These are phyloP conservation scores for Cyclopterus lumpus DNA, from an alignment of 2,797 vertebrate genomes.

Conservation along the genomic window DNA sequence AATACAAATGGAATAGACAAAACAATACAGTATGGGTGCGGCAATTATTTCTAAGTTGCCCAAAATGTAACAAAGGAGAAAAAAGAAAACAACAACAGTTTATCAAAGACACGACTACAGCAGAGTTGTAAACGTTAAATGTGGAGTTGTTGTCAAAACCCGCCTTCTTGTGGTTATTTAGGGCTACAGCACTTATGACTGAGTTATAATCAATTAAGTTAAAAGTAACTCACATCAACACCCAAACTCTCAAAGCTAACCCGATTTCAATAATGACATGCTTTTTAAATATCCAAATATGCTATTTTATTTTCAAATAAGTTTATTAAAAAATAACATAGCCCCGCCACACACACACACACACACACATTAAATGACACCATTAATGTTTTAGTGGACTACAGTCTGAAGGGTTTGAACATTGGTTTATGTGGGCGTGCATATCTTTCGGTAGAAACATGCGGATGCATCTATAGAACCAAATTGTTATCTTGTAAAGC, in stretches of 20 bases:
- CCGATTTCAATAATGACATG: background rate
- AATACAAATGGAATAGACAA: background rate
- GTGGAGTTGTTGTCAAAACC: background rate
- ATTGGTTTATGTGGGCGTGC: too few relatives aligned
- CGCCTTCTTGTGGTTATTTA: background rate
- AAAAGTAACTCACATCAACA: background rate
- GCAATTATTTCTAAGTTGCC: background rate
- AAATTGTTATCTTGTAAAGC: background rate
- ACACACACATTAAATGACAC: background rate
- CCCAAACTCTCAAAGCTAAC: background rate
- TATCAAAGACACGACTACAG: background rate
- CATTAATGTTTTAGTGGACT: background rate
- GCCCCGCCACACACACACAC: too few relatives aligned
- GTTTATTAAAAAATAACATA: background rate
- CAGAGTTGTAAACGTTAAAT: background rate
- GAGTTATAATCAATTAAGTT: background rate
- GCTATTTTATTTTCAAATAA: background rate
- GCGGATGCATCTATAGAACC: background rate
- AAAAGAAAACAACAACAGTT: too few relatives aligned
- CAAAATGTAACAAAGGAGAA: background rate
- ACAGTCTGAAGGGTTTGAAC: background rate
- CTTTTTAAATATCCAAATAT: background rate
- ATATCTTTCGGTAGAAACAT: background rate
- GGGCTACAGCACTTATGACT: background rate
- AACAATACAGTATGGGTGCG: background rate